Conservation (phyloP, 2,888 invertebrate species). For the Sipha maydis region DNA sequence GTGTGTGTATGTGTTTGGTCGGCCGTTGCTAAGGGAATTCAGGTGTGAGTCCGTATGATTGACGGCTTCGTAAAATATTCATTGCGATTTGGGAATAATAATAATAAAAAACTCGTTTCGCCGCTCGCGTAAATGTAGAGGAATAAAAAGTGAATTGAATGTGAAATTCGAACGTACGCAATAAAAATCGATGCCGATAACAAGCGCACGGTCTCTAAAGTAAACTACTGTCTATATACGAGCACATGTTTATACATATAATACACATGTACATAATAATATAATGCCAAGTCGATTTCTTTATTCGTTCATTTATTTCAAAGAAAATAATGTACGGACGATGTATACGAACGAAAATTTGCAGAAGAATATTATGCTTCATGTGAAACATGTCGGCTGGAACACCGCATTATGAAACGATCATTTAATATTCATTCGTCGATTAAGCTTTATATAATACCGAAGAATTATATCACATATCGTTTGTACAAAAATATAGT, state of each 20-base stretch:
- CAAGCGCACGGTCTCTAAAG: neutral
- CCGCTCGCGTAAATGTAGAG: neutral
- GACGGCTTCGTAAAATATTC: conserved; percentile 59
- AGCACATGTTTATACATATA: no score
- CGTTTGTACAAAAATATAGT: no score
- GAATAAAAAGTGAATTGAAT: conserved; percentile 10
- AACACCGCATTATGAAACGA: no score
- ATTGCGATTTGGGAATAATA: conserved; percentile 37
- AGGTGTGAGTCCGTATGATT: conserved; percentile 47
- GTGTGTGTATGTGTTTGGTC: conserved; percentile 39
- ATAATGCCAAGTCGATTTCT: neutral
- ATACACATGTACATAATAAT: neutral
- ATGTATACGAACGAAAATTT: no score
- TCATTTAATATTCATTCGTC: no score
- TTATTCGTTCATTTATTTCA: neutral
- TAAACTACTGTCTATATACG: neutral
- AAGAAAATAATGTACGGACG: no score
- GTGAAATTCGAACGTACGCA: neutral
- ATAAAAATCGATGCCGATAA: conserved; percentile 38
- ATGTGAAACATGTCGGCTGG: no score
- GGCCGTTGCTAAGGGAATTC: conserved; percentile 43
- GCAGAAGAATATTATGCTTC: no score
- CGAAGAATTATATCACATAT: no score
- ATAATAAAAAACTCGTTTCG: conserved; percentile 13
- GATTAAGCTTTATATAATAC: no score